Evolutionary conservation across 2,797 vertebrate species (phyloP), one percentile per base, ranked within the genome.

Genomic region (Dendrocincla fuliginosa): DNA sequence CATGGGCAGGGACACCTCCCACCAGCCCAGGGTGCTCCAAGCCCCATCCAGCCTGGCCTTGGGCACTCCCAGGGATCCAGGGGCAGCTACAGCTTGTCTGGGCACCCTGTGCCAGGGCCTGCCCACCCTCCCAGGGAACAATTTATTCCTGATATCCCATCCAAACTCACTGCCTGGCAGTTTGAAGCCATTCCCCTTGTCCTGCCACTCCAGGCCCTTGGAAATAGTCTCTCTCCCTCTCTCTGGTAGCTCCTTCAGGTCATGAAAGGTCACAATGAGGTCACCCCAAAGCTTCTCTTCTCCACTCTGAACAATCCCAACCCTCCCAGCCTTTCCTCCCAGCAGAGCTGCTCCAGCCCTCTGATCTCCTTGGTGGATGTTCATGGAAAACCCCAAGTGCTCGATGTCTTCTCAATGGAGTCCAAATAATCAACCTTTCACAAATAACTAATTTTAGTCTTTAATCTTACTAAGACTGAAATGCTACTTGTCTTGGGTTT

Each of bases 101-200:
- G 63, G 71, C 2, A 44, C 1, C 8, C 46, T 28, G n/a, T n/a
- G 15, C 63, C 63, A 60, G 63, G 7, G 5, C 12, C 41, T 42
- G 0, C 3, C 9, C 61, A 25, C 13, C 28, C 30, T 77, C 4
- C 0, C 30, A 69, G 33, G 5, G 4, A 30, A 0, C 0, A 1
- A 69, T 76, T 68, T 0, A 1, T 3, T 0, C 50, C 57, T 11
- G 35, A 9, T 7, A 35, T 63, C 49, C 22, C 0, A 55, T 10
- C 32, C 22, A 6, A 39, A 2, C 24, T 4, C 2, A 1, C 1
- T 10, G 5, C 2, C 13, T 41, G 0, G 2, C 1, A 15, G 16
- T 63, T 1, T 25, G 56, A 63, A 55, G 5, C 11, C 20, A 2
- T 55, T 61, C 32, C 1, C 0, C 32, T 0, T 35, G 19, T 35